Conservation (phyloP, 2,797 vertebrate species). For the Platyrinchus mystaceus region DNA sequence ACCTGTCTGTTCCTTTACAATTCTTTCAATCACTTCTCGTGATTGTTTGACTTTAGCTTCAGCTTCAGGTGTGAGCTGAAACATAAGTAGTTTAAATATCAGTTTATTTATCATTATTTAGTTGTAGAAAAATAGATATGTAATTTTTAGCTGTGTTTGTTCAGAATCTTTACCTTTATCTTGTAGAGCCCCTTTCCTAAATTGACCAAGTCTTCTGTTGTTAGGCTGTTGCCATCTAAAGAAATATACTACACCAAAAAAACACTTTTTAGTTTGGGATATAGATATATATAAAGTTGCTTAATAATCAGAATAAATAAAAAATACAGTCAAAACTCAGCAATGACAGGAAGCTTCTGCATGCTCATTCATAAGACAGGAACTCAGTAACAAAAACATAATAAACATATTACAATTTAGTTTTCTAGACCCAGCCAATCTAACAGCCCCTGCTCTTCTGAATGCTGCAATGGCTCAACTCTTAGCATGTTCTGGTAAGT, state of each 20-base stretch:
- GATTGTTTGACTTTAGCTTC: constrained; percentile 86
- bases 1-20: constrained; percentile 92
- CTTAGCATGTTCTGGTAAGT: background rate
- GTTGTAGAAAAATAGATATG: background rate
- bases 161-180: constrained; percentile 86
- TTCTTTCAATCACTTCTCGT: constrained; percentile 91
- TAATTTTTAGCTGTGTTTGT: background rate
- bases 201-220: constrained; percentile 88
- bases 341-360: background rate
- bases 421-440: background rate
- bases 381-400: background rate
- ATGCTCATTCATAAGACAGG: background rate
- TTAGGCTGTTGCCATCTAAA: constrained; percentile 91
- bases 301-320: background rate
- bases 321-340: background rate
- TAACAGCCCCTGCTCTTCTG: background rate
- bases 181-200: constrained; percentile 91
- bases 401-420: background rate
- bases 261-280: background rate
- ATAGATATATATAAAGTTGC: background rate
- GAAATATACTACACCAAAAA: constrained; percentile 80
- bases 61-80: constrained; percentile 85
- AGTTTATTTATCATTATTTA: background rate
- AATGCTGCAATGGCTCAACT: background rate
- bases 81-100: background rate